phyloP scores from a whole-genome alignment of 2,113 vertebrate genomes.

The Sinocyclocheilus maitianheensis region DNA sequence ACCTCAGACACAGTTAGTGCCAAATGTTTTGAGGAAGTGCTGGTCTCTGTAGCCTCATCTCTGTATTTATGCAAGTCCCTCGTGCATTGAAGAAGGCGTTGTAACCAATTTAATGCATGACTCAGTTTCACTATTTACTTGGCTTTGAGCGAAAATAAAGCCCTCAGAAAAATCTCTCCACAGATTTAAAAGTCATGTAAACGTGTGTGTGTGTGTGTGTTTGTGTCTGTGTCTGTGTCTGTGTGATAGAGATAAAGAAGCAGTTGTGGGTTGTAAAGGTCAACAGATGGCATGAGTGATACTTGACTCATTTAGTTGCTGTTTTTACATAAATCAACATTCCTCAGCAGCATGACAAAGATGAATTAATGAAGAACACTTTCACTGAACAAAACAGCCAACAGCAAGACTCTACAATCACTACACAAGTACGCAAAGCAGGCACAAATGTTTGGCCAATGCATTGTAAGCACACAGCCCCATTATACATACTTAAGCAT shows the following conservation, averaged over 20 bases:
- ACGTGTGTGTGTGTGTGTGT: not conserved
- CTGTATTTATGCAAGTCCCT: slow-evolving; percentile 10
- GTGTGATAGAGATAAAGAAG: not conserved
- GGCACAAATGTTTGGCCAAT: not conserved
- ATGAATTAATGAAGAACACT: not conserved
- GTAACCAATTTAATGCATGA: slow-evolving; percentile 45
- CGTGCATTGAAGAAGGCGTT: not conserved
- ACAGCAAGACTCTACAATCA: not conserved
- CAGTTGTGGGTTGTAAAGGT: slow-evolving; percentile 9
- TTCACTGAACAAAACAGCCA: not conserved
- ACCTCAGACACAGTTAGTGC: not conserved
- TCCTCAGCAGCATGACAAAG: not conserved
- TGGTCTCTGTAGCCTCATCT: too few species aligned
- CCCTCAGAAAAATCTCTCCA: slow-evolving; percentile 5
- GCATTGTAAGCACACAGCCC: not conserved
- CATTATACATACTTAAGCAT: too few species aligned
- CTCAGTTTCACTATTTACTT: slow-evolving; percentile 17
- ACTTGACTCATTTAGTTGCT: slow-evolving; percentile 25
- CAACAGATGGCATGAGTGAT: slow-evolving; percentile 27
- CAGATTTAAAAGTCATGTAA: slow-evolving; percentile 31
- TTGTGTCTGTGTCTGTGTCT: not conserved
- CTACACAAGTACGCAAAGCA: not conserved
- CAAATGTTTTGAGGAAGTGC: not conserved
- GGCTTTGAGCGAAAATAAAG: slow-evolving; percentile 11
- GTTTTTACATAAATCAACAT: slow-evolving; percentile 33